phyloP scores from a whole-genome alignment of 1,140 invertebrate genomes.

The Heliconius congener region DNA sequence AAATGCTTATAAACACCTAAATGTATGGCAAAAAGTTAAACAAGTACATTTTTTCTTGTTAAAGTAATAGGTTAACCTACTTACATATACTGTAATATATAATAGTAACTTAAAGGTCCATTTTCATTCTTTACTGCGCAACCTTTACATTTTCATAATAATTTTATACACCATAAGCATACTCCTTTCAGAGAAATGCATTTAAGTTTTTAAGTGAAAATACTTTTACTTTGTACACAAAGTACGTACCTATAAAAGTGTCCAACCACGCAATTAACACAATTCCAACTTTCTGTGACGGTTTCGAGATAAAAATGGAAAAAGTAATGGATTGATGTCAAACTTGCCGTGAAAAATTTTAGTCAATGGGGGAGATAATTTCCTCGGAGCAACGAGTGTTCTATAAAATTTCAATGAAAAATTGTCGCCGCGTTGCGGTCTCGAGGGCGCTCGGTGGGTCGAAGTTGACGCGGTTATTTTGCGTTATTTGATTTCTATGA shows the following conservation, averaged over 20 bases:
- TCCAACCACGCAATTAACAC: conserved; percentile 72
- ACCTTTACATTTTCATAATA: conserved; percentile 11
- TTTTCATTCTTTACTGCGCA: background rate
- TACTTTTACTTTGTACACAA: conserved; percentile 46
- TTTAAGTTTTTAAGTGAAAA: conserved; percentile 33
- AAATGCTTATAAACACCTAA: background rate
- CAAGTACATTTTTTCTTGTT: too few species aligned
- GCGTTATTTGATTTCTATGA: conserved; percentile 75
- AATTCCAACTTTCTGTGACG: conserved; percentile 64
- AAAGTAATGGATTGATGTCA: conserved; percentile 79
- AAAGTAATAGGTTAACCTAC: background rate
- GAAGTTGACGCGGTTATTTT: conserved; percentile 66
- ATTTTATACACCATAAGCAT: conserved; percentile 2
- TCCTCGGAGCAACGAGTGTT: conserved; percentile 68
- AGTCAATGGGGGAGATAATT: conserved; percentile 80
- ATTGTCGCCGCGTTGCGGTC: conserved; percentile 59
- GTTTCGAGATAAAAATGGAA: conserved; percentile 71
- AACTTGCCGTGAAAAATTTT: conserved; percentile 79
- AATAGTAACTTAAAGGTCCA: background rate
- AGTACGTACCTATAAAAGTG: conserved; percentile 63
- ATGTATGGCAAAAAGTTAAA: background rate
- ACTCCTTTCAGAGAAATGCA: conserved; percentile 8
- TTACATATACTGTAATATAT: background rate
- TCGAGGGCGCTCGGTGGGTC: conserved; percentile 54
- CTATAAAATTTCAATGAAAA: conserved; percentile 78